Percentiles rank a stretch among this genome's conserved stretches.
Conservation (phyloP, 2,888 invertebrate genomes). For the Xanthostigma xanthostigma region DNA sequence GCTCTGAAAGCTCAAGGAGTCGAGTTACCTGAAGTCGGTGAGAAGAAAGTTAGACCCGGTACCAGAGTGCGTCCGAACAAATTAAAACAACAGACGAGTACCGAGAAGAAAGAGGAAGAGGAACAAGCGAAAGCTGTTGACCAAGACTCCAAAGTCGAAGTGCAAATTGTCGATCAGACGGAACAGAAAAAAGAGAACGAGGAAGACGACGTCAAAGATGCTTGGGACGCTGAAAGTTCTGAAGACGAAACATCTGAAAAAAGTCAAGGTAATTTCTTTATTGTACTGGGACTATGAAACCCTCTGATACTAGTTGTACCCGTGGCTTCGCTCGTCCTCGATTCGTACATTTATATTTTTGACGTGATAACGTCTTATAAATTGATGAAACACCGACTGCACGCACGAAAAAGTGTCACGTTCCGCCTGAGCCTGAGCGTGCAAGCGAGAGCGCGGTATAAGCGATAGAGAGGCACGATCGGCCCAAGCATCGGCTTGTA, state of each 20-base stretch:
- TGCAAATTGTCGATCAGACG: conserved; percentile 20
- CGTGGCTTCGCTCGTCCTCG: too few relatives aligned
- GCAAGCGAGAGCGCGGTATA: too few relatives aligned
- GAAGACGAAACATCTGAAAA: conserved; percentile 38
- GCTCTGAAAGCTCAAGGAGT: conserved; percentile 79
- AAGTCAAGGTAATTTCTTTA: conserved; percentile 17
- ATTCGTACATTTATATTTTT: too few relatives aligned
- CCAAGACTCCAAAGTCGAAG: conserved; percentile 15
- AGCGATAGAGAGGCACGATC: too few relatives aligned
- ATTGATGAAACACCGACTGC: too few relatives aligned
- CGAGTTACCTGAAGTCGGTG: conserved; percentile 59
- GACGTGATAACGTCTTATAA: too few relatives aligned
- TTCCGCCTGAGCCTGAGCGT: too few relatives aligned
- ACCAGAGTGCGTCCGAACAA: conserved; percentile 60
- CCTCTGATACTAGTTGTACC: too few relatives aligned
- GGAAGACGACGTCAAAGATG: conserved; percentile 55
- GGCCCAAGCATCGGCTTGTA: too few relatives aligned
- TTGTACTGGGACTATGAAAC: neutral
- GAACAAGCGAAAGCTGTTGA: conserved; percentile 10
- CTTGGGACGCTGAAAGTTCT: conserved; percentile 70
- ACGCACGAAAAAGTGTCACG: too few relatives aligned
- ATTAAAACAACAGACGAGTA: conserved; percentile 46
- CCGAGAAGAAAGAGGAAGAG: conserved; percentile 28
- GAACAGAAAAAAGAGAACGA: conserved; percentile 21
- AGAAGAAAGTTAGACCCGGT: conserved; percentile 45